These are phyloP conservation scores for Callimorpha dominula DNA, from an alignment of 2,888 invertebrate genomes.

Conservation along the genomic window DNA sequence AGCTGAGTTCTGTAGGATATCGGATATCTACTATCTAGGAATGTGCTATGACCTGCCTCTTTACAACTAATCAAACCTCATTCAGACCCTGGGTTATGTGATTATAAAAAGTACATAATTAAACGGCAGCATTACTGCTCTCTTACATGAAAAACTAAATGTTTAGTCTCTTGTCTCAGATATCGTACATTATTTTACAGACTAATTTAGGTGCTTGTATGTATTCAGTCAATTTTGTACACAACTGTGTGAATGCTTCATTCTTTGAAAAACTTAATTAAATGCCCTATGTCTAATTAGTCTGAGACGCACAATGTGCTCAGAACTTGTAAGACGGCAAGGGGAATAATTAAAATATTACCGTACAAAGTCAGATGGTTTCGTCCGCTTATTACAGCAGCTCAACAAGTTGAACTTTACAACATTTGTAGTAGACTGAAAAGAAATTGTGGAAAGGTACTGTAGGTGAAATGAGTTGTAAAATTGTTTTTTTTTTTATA, in stretches of 20 bases:
- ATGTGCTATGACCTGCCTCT: too few relatives aligned
- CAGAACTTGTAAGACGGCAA: slow-evolving; percentile 72
- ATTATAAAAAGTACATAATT: too few relatives aligned
- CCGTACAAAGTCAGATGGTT: slow-evolving; percentile 69
- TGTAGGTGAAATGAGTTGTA: neutral
- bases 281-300: slow-evolving; percentile 71
- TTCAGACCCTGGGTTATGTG: too few relatives aligned
- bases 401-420: slow-evolving; percentile 68
- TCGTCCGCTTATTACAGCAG: slow-evolving; percentile 60
- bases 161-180: neutral
- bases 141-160: neutral
- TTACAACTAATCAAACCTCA: too few relatives aligned
- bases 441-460: slow-evolving; percentile 15
- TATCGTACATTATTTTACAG: neutral
- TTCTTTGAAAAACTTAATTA: slow-evolving; percentile 68
- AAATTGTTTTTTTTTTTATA: neutral
- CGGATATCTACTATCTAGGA: too few relatives aligned
- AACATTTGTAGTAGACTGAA: slow-evolving; percentile 25
- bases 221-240: slow-evolving; percentile 18
- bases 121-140: neutral
- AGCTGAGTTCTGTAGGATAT: too few relatives aligned
- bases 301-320: slow-evolving; percentile 62
- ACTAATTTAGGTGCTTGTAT: neutral
- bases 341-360: slow-evolving; percentile 79
- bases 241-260: slow-evolving; percentile 34